Conservation (phyloP, 2,113 vertebrate genomes). For the Nesogale talazaci region DNA sequence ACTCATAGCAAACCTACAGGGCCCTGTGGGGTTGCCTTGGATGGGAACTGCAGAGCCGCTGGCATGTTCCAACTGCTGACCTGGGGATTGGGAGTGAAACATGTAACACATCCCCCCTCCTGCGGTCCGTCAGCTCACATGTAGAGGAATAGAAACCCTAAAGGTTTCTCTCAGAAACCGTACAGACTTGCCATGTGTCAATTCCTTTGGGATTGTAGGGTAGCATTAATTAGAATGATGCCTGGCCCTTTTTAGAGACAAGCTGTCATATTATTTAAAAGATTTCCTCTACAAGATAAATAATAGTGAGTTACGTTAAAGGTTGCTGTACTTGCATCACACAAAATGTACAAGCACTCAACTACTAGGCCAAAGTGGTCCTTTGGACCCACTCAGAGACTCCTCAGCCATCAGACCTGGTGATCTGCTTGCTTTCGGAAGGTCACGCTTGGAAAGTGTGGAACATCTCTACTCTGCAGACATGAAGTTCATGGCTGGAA, state of each 20-base stretch:
- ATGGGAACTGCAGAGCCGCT: too few species aligned
- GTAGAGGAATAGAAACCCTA: too few species aligned
- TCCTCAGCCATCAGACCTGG: not conserved
- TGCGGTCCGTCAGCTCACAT: too few species aligned
- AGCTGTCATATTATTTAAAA: not conserved
- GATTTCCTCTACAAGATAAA: not conserved
- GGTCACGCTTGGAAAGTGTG: not conserved
- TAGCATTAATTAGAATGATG: too few species aligned
- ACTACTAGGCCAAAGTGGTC: not conserved
- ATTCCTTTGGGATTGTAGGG: too few species aligned
- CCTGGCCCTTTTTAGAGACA: not conserved
- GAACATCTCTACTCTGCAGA: not conserved
- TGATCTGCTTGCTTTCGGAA: not conserved
- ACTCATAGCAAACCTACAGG: not conserved
- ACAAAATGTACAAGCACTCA: not conserved
- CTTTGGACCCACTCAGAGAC: not conserved
- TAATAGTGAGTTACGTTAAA: not conserved
- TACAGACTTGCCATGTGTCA: too few species aligned
- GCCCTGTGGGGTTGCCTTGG: too few species aligned
- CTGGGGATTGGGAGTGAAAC: too few species aligned
- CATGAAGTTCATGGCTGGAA: not conserved
- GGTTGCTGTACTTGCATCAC: not conserved
- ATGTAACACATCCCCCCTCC: too few species aligned
- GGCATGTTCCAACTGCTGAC: too few species aligned
- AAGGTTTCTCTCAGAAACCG: too few species aligned